These are phyloP conservation scores for Sinocyclocheilus anophthalmus DNA, from an alignment of 2,113 vertebrate genomes.

Conservation along the genomic window DNA sequence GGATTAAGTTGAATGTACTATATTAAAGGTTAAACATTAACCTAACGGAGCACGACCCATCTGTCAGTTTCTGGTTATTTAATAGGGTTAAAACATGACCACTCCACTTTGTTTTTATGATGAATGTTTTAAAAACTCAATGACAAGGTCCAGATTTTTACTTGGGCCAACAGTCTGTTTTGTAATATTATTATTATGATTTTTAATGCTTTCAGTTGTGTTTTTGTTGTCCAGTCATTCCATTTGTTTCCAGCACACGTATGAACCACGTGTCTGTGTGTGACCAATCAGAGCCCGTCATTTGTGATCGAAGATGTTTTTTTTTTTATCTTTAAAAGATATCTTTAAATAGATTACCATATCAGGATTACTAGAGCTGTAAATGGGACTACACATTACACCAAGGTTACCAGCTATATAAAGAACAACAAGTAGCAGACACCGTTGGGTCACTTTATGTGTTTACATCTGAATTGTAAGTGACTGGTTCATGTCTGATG, in stretches of 20 bases:
- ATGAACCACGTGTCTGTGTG: no score
- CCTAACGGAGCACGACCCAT: neutral
- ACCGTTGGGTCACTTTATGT: neutral
- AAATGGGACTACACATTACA: neutral
- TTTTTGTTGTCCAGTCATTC: conserved; percentile 12
- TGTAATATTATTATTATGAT: neutral
- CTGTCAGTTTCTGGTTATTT: neutral
- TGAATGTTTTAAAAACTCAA: conserved; percentile 3
- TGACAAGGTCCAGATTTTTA: neutral
- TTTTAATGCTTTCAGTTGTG: neutral
- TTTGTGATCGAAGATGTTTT: neutral
- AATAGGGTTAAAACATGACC: neutral
- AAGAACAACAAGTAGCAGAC: neutral
- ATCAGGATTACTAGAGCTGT: neutral
- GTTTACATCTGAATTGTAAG: neutral
- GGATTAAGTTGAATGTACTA: neutral
- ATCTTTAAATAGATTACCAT: neutral
- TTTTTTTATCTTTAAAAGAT: neutral
- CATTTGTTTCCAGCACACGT: neutral
- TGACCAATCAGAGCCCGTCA: neutral
- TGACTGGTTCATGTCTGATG: neutral
- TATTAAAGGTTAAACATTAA: no score
- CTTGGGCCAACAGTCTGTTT: neutral
- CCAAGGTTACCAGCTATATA: neutral
- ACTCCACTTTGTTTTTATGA: conserved; percentile 7